Evolutionary conservation across 1,140 invertebrate genomes (phyloP).

Genomic region (Aphis craccivora): DNA sequence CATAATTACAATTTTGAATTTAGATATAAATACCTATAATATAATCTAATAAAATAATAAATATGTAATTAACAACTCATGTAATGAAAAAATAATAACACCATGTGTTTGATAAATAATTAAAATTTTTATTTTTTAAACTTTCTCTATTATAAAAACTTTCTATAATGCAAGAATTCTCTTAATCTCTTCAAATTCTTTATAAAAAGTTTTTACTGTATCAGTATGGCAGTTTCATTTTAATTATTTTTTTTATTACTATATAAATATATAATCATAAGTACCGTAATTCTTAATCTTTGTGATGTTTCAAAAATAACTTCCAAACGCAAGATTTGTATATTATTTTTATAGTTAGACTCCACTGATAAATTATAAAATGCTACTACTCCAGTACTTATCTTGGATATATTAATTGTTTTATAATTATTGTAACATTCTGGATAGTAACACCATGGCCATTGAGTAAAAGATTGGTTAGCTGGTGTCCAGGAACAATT

Average conservation of each 20-base stretch:
- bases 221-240: too few relatives aligned
- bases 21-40: too few relatives aligned
- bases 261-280: neutral
- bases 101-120: too few relatives aligned
- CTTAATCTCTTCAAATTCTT: too few relatives aligned
- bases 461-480: conserved; percentile 21
- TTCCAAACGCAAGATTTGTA: conserved; percentile 70
- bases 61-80: too few relatives aligned
- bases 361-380: conserved; percentile 67
- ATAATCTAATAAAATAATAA: too few relatives aligned
- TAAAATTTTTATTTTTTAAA: too few relatives aligned
- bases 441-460: conserved; percentile 74
- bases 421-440: conserved; percentile 73
- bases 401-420: conserved; percentile 69
- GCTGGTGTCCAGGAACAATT: conserved; percentile 77
- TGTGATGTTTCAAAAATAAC: conserved; percentile 71
- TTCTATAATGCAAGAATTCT: too few relatives aligned
- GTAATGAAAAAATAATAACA: too few relatives aligned
- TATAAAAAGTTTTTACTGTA: too few relatives aligned
- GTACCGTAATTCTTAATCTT: conserved; percentile 72
- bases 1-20: too few relatives aligned
- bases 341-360: conserved; percentile 74
- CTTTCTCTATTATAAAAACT: too few relatives aligned
- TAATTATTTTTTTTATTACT: neutral
- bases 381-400: conserved; percentile 68